Conservation (phyloP, 2,797 vertebrate species). For the Mus caroli region DNA sequence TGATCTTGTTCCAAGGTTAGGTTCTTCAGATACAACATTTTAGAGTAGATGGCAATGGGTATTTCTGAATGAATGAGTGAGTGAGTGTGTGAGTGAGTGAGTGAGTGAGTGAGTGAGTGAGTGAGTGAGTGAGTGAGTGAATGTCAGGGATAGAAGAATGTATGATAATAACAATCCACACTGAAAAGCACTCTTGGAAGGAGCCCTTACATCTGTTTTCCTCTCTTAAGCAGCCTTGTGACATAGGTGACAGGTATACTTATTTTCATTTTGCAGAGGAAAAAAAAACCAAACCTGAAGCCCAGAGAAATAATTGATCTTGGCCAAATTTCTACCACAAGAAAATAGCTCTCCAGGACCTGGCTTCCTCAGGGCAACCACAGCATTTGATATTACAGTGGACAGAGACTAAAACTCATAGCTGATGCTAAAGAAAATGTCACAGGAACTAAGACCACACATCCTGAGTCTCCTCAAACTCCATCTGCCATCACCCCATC, state of each 20-base stretch:
- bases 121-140: slow-evolving; percentile 25
- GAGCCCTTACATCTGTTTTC: not conserved
- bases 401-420: slow-evolving; percentile 42
- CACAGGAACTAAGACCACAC: not conserved
- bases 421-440: not conserved
- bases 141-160: not conserved
- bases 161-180: not conserved
- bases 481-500: not conserved
- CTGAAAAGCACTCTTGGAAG: slow-evolving; percentile 29
- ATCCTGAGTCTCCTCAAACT: fast-evolving
- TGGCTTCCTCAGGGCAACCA: not conserved
- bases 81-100: slow-evolving; percentile 12
- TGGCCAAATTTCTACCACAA: not conserved
- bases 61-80: slow-evolving; percentile 39
- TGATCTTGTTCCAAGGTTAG: not conserved
- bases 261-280: not conserved
- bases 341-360: not conserved
- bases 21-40: not conserved
- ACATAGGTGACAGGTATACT: not conserved
- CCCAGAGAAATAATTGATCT: not conserved
- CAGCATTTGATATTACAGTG: slow-evolving; percentile 33
- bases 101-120: not conserved
- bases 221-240: not conserved
- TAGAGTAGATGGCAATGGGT: not conserved
- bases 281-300: not conserved